Conservation (phyloP, 2,113 vertebrate genomes). For the Shinisaurus crocodilurus region DNA sequence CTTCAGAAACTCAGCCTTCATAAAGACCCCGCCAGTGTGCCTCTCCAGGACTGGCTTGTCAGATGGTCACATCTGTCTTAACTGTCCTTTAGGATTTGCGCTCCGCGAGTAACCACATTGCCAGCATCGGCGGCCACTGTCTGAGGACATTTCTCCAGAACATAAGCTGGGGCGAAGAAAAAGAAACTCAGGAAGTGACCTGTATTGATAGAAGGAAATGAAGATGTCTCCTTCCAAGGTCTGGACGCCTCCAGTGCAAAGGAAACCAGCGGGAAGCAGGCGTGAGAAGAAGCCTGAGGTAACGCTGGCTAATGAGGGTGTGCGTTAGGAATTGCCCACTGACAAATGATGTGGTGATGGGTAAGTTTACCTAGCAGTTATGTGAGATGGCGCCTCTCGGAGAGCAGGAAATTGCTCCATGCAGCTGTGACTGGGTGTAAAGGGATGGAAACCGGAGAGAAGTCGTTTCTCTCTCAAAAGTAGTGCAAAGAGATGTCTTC, state of each 20-base stretch:
- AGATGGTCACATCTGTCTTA: background rate
- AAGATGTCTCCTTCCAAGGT: constrained; percentile 48
- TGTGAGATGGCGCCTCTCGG: background rate
- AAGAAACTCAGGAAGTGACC: constrained; percentile 58
- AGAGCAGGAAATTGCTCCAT: background rate
- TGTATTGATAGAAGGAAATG: constrained; percentile 70
- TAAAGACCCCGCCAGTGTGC: too few relatives aligned
- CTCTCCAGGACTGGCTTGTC: background rate
- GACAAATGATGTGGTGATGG: constrained; percentile 21
- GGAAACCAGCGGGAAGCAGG: background rate
- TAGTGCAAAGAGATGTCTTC: background rate
- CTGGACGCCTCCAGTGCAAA: constrained; percentile 38
- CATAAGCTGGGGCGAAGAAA: background rate
- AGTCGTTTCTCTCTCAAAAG: background rate
- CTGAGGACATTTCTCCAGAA: background rate
- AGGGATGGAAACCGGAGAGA: background rate
- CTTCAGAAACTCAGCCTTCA: too few relatives aligned
- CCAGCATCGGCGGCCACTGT: too few relatives aligned
- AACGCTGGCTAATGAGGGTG: background rate
- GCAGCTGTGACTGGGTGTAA: background rate
- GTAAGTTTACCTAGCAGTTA: background rate
- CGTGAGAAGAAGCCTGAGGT: background rate
- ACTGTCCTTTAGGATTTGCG: background rate
- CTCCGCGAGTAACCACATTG: accelerated
- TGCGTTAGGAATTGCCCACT: background rate